Evolutionary conservation across 2,113 vertebrate genomes (phyloP).

Genomic region (Globicephala melas): DNA sequence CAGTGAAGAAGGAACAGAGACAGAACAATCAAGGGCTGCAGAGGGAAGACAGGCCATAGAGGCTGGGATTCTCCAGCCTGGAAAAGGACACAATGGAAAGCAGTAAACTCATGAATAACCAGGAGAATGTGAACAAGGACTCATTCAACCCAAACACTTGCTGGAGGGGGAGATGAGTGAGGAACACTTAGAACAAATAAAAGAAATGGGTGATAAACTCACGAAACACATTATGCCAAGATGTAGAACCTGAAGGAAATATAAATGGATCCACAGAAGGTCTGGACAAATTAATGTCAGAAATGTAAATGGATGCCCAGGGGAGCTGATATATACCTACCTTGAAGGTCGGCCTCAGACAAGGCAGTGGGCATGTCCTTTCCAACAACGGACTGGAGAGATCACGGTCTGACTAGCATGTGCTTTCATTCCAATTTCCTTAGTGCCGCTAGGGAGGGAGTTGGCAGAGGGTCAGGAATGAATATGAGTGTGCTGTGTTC

Average conservation of each 20-base stretch:
- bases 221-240: background rate
- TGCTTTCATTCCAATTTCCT: background rate
- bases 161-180: conserved; percentile 38
- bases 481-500: background rate
- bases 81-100: background rate
- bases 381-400: background rate
- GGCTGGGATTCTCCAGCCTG: background rate
- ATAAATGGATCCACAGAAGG: conserved; percentile 36
- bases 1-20: background rate
- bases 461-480: background rate
- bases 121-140: background rate
- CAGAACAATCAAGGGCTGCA: background rate
- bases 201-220: conserved; percentile 60
- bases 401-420: background rate
- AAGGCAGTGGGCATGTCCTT: background rate
- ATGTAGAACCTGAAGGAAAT: conserved; percentile 38
- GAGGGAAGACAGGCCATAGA: background rate
- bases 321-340: background rate
- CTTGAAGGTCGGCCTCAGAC: background rate
- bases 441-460: background rate
- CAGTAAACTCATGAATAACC: conserved; percentile 40
- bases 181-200: conserved; percentile 52
- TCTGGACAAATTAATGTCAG: conserved; percentile 35
- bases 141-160: background rate
- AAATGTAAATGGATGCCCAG: background rate